Conservation (phyloP, 2,113 vertebrate species). For the Panthera uncia region DNA sequence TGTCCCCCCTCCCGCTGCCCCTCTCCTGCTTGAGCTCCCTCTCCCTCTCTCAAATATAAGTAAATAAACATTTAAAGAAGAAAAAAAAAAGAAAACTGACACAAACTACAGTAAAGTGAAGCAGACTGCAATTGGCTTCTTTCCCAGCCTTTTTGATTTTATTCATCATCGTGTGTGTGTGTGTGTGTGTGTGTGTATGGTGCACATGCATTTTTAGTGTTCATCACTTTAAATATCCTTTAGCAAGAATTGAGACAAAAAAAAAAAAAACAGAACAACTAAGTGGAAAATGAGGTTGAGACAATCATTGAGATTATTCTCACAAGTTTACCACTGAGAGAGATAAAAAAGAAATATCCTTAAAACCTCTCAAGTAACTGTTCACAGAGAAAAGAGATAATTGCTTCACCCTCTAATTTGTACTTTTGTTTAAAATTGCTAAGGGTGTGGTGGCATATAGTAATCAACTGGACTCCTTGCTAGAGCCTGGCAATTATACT, state of each 20-base stretch:
- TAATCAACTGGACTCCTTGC: not conserved
- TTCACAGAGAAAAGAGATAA: not conserved
- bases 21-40: too few relatives aligned
- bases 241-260: not conserved
- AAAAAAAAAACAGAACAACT: not conserved
- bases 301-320: not conserved
- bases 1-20: too few relatives aligned
- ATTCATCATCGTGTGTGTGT: not conserved
- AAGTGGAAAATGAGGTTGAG: not conserved
- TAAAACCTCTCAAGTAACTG: not conserved
- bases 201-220: not conserved
- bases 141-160: conserved; percentile 7
- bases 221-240: not conserved
- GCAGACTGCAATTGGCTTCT: not conserved
- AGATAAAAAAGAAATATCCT: not conserved
- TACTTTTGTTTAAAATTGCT: not conserved
- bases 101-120: not conserved
- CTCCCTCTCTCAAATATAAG: too few relatives aligned
- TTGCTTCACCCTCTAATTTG: not conserved
- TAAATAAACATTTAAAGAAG: too few relatives aligned
- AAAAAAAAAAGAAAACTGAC: not conserved
- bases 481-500: not conserved
- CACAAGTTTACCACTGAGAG: not conserved
- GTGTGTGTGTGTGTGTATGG: not conserved
- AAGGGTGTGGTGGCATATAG: not conserved